These are phyloP conservation scores for Sycophila sp. DNA, from an alignment of 1,140 invertebrate species.

Conservation along the genomic window DNA sequence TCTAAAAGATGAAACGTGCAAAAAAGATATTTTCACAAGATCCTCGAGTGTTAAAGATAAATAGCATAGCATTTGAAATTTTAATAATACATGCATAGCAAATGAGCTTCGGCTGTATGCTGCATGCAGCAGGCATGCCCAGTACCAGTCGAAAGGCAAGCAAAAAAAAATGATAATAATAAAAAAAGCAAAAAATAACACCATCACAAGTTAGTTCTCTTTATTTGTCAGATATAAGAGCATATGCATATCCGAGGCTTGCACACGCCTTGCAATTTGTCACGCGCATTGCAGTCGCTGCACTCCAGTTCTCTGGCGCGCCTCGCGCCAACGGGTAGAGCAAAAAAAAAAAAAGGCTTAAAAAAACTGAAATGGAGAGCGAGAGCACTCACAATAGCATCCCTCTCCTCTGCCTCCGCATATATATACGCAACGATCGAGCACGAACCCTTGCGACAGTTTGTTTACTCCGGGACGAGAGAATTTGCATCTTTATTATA, in stretches of 20 bases:
- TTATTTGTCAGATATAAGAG: too few relatives aligned
- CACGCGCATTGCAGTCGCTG: neutral
- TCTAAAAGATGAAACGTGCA: neutral
- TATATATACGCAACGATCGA: neutral
- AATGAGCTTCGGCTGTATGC: constrained; percentile 15
- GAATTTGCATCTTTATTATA: neutral
- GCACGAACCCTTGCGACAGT: neutral
- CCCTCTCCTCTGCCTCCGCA: neutral
- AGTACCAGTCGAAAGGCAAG: too few relatives aligned
- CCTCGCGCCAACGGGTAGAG: neutral
- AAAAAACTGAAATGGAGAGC: neutral
- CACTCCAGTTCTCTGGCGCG: neutral
- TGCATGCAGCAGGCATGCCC: constrained; percentile 16
- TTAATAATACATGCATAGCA: neutral
- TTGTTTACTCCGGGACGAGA: neutral
- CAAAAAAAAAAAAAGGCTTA: neutral
- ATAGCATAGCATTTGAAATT: neutral
- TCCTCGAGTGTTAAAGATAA: constrained; percentile 17
- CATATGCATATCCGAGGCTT: too few relatives aligned
- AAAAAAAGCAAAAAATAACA: too few relatives aligned
- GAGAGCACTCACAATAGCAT: neutral
- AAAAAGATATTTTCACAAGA: neutral
- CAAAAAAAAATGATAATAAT: too few relatives aligned
- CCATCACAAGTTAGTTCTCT: too few relatives aligned
- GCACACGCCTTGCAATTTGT: constrained; percentile 4